Conservation (phyloP, 53 echinoderm and acorn worm genomes). For the Astropecten irregularis region DNA sequence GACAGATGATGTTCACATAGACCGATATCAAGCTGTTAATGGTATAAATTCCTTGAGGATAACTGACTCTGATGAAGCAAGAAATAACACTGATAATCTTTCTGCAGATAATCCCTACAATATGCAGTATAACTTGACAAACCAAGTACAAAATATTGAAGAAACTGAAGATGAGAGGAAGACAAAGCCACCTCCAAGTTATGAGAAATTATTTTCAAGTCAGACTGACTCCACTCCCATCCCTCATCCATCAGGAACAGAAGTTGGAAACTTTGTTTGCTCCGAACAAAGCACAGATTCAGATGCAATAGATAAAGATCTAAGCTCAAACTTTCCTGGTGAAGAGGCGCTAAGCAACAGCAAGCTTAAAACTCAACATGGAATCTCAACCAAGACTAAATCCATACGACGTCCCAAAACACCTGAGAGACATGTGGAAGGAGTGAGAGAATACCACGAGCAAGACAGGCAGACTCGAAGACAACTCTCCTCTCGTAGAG, state of each 20-base stretch:
- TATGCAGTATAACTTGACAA: too few relatives aligned
- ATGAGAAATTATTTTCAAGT: conserved; percentile 4
- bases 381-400: background rate
- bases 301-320: too few relatives aligned
- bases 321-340: too few relatives aligned
- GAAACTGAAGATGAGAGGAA: background rate
- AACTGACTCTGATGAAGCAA: too few relatives aligned
- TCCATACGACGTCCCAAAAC: conserved; percentile 64
- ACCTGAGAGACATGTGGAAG: conserved; percentile 67
- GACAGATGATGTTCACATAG: background rate
- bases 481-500: conserved; percentile 32
- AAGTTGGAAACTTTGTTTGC: conserved; percentile 40
- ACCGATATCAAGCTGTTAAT: too few relatives aligned
- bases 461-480: conserved; percentile 40
- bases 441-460: conserved; percentile 72
- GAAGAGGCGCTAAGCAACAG: background rate
- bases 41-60: too few relatives aligned
- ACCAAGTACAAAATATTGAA: background rate
- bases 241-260: conserved; percentile 29
- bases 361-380: background rate
- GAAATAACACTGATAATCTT: too few relatives aligned
- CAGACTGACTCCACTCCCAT: background rate
- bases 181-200: background rate
- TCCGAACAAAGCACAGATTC: conserved; percentile 40
- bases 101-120: too few relatives aligned